Evolutionary conservation across 2,888 invertebrate species (phyloP).

Genomic region (Volucella inflata): DNA sequence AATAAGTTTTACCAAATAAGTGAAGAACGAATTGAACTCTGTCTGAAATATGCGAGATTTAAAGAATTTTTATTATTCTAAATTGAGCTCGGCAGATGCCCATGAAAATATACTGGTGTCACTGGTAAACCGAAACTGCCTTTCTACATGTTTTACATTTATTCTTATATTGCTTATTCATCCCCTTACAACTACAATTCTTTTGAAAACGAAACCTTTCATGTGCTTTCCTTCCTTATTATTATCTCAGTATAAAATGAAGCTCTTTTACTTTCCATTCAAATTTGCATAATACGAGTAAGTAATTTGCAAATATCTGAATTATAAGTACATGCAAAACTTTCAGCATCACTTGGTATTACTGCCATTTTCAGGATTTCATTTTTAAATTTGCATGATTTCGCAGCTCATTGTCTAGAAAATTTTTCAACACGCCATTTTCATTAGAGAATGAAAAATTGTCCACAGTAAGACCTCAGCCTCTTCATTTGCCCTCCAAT

Average conservation of each 20-base stretch:
- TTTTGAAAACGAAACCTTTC: too few relatives aligned
- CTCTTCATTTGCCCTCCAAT: slow-evolving; percentile 72
- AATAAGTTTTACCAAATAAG: too few relatives aligned
- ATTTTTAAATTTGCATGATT: slow-evolving; percentile 26
- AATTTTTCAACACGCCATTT: slow-evolving; percentile 59
- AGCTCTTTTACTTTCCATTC: slow-evolving; percentile 65
- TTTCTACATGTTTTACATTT: too few relatives aligned
- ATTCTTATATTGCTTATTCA: too few relatives aligned
- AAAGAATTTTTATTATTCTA: too few relatives aligned
- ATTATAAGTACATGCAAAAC: slow-evolving; percentile 44
- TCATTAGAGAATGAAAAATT: slow-evolving; percentile 3
- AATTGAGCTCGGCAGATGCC: too few relatives aligned
- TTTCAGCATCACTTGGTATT: slow-evolving; percentile 43
- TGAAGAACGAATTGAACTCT: too few relatives aligned
- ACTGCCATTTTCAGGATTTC: slow-evolving; percentile 32
- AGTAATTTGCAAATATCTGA: slow-evolving; percentile 34
- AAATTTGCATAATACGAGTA: slow-evolving; percentile 72
- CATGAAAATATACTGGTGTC: too few relatives aligned
- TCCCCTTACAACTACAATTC: too few relatives aligned
- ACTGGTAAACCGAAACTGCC: too few relatives aligned
- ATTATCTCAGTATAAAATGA: slow-evolving; percentile 38
- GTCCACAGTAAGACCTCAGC: slow-evolving; percentile 53
- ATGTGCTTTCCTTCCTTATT: not conserved
- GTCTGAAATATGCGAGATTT: too few relatives aligned
- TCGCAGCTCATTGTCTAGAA: slow-evolving; percentile 49